phyloP scores from a whole-genome alignment of 2,113 vertebrate genomes.

The Camelus bactrianus region DNA sequence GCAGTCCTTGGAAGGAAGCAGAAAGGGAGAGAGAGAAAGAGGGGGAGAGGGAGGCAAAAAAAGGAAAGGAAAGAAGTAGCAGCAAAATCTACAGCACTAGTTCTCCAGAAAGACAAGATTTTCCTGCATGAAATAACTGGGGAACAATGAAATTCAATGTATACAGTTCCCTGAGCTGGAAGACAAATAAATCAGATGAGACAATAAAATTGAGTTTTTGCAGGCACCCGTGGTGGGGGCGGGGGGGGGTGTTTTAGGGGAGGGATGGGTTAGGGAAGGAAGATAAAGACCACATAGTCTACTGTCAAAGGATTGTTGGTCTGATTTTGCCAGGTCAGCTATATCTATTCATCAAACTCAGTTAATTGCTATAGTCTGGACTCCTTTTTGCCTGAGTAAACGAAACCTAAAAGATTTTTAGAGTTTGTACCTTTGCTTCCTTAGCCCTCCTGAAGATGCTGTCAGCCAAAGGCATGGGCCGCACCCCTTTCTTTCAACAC shows the following conservation, averaged over 20 bases:
- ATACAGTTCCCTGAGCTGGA: not conserved
- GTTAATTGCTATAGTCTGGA: conserved; percentile 34
- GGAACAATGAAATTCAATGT: not conserved
- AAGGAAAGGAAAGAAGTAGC: not conserved
- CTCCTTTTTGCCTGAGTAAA: conserved; percentile 68
- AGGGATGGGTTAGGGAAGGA: not conserved
- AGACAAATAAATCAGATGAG: conserved; percentile 41
- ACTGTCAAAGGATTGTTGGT: not conserved
- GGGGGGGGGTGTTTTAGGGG: not conserved
- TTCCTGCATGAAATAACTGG: not conserved
- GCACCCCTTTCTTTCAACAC: conserved; percentile 71
- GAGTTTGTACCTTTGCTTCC: conserved; percentile 67
- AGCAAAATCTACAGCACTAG: not conserved
- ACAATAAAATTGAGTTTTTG: conserved; percentile 30
- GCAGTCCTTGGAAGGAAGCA: not conserved
- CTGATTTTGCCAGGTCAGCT: conserved; percentile 49
- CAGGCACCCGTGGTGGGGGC: not conserved
- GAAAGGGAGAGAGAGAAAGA: not conserved
- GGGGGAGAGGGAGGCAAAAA: no score
- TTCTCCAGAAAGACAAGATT: conserved; percentile 47
- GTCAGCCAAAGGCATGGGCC: conserved; percentile 54
- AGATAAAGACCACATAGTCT: not conserved
- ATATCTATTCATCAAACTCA: conserved; percentile 49
- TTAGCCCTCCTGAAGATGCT: conserved; percentile 55
- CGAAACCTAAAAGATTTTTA: conserved; percentile 61